A percentile compares a stretch with the other conserved stretches of the same genome.
Evolutionary conservation across 2,888 invertebrate genomes (phyloP).

Genomic region (Theristus sp.): DNA sequence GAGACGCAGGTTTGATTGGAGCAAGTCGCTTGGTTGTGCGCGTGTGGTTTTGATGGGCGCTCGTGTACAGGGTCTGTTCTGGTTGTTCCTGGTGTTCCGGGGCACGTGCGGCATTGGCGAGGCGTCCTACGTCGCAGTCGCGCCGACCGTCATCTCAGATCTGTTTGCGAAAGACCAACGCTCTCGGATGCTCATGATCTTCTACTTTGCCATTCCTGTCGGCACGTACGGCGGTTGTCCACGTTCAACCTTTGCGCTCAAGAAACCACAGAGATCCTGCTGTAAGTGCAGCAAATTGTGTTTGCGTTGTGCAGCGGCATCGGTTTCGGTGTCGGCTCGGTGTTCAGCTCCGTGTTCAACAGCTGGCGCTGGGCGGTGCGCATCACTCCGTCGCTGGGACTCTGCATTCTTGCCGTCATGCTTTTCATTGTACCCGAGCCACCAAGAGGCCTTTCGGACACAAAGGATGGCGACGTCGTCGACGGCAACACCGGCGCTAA

Average conservation of each 20-base stretch:
- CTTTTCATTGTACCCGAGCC: slow-evolving; percentile 74
- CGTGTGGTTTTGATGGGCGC: no score
- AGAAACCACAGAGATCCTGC: no score
- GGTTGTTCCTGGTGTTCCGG: slow-evolving; percentile 62
- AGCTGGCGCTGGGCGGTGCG: slow-evolving; percentile 71
- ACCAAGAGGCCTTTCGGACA: slow-evolving; percentile 44
- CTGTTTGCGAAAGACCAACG: slow-evolving; percentile 66
- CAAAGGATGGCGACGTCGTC: not conserved
- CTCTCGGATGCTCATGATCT: slow-evolving; percentile 81
- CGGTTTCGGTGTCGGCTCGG: slow-evolving; percentile 83
- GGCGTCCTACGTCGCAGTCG: slow-evolving; percentile 95
- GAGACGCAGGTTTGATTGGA: no score
- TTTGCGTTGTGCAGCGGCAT: slow-evolving; percentile 54
- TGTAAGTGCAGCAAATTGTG: no score
- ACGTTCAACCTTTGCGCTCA: no score
- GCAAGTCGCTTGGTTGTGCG: no score
- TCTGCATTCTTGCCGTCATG: slow-evolving; percentile 53
- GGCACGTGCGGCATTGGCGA: slow-evolving; percentile 90
- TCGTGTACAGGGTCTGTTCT: no score
- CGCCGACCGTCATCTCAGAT: slow-evolving; percentile 94
- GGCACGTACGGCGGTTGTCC: no score
- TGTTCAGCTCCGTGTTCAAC: slow-evolving; percentile 41
- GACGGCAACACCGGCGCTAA: not conserved
- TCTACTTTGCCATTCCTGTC: slow-evolving; percentile 97
- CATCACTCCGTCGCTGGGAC: slow-evolving; percentile 55